Evolutionary conservation across 2,113 vertebrate genomes (phyloP).

Genomic region (Gasterosteus nipponicus): DNA sequence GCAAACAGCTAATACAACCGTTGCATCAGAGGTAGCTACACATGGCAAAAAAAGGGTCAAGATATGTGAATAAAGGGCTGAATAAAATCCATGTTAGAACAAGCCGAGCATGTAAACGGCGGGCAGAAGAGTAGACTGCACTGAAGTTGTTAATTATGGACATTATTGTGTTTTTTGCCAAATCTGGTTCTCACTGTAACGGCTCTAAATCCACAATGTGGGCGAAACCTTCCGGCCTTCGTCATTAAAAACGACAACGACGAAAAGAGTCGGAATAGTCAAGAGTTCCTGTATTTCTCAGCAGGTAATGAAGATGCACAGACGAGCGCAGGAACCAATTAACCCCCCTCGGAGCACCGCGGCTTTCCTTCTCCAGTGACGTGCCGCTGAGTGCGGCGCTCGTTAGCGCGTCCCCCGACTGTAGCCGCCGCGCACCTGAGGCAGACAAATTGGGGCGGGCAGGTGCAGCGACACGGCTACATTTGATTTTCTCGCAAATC

Average conservation of each 20-base stretch:
- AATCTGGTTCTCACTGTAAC: not conserved
- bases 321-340: slow-evolving; percentile 33
- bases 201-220: not conserved
- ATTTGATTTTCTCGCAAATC: not conserved
- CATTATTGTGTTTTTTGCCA: not conserved
- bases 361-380: slow-evolving; percentile 27
- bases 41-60: not conserved
- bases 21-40: not conserved
- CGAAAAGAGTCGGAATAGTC: not conserved
- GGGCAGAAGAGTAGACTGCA: not conserved
- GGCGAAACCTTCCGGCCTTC: not conserved
- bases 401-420: slow-evolving; percentile 23
- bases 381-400: slow-evolving; percentile 14
- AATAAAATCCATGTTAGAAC: not conserved
- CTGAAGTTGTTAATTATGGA: not conserved
- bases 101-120: not conserved
- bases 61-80: not conserved
- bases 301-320: slow-evolving; percentile 45
- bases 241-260: not conserved
- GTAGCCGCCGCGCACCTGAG: slow-evolving; percentile 44
- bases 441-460: slow-evolving; percentile 27
- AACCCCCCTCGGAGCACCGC: slow-evolving; percentile 23
- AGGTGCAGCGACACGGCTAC: slow-evolving; percentile 11
- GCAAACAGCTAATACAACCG: not conserved
- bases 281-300: too few species aligned